Base-by-base conservation (phyloP, 2,797 vertebrate species). In the Sebastes umbrosus region DNA sequence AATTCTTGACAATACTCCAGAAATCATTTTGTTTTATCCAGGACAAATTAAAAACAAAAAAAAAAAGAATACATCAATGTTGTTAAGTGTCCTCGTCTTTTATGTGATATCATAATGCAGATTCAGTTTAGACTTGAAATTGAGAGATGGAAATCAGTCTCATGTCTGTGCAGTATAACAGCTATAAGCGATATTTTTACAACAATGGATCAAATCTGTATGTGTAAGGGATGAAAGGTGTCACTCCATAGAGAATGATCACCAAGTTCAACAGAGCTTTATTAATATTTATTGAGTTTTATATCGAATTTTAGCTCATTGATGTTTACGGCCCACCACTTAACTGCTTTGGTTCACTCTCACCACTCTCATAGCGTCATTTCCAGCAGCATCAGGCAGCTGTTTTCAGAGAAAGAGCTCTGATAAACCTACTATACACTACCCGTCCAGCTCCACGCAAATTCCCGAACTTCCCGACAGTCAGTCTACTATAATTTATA, bases 141-240 rank as follows among this genome's bases (percentile, higher is more conserved):
- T 50, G 2, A 36, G 12, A 46, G 29, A 31, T 60, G 63, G 50
- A 69, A 58, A 75, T 82, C 52, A 73, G n/a, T 73, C 64, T 74
- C 24, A 62, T 39, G 20, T 70, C 13, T 25, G 6, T 65, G 39
- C 1, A 0, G 69, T 80, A n/a, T 31, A 54, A 64, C 57, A 54
- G 8, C 18, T 59, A 1, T 9, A 11, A 58, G 13, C 8, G 6
- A 25, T 29, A 50, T 24, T 55, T 62, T 14, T 20, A 36, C 8
- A 50, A 11, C 22, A 52, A 7, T 25, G 3, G 1, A n/a, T 69
- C 4, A 54, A 39, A 31, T 60, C 55, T 0, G 14, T 43, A 7
- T 43, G 12, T 54, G 2, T 27, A 18, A 62, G 32, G 11, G 6
- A 32, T 62, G 8, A 63, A 63, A 43, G 1, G 8, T 75, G 8